A percentile compares a stretch with the other conserved stretches of the same genome.
Conservation (phyloP, 2,797 vertebrate species). For the Varecia variegata region DNA sequence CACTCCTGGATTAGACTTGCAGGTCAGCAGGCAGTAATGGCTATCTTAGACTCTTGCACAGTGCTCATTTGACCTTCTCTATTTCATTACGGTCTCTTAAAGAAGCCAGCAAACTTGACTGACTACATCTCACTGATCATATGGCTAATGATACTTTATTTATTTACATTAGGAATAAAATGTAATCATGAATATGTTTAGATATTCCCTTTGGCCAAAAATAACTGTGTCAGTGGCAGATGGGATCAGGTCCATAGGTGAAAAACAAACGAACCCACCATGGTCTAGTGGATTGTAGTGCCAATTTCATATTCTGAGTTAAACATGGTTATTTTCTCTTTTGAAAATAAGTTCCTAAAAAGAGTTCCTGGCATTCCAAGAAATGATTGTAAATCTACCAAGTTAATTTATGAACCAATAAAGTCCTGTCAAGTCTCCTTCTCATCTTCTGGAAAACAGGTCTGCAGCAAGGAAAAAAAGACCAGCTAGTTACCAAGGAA, state of each 20-base stretch:
- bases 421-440: slow-evolving; percentile 80
- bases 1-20: slow-evolving; percentile 21
- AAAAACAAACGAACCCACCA: slow-evolving; percentile 20
- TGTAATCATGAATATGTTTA: slow-evolving; percentile 9
- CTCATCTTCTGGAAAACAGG: slow-evolving; percentile 76
- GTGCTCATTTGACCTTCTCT: slow-evolving; percentile 36
- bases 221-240: slow-evolving; percentile 17
- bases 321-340: slow-evolving; percentile 51
- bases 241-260: not conserved
- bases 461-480: slow-evolving; percentile 50
- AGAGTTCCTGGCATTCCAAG: slow-evolving; percentile 73
- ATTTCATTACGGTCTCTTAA: slow-evolving; percentile 39
- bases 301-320: slow-evolving; percentile 69
- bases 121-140: not conserved
- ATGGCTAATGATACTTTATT: slow-evolving; percentile 31
- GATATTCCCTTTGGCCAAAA: slow-evolving; percentile 49
- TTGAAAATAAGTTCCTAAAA: slow-evolving; percentile 77
- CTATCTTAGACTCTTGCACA: not conserved
- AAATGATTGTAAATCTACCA: slow-evolving; percentile 76
- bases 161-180: slow-evolving; percentile 49
- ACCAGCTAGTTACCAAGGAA: slow-evolving; percentile 69
- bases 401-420: slow-evolving; percentile 82
- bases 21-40: slow-evolving; percentile 26
- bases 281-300: not conserved
- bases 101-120: slow-evolving; percentile 36